A percentile compares a stretch with the other conserved stretches of the same genome.
Evolutionary conservation across 2,113 vertebrate species (phyloP).

Genomic region (Salvator merianae): DNA sequence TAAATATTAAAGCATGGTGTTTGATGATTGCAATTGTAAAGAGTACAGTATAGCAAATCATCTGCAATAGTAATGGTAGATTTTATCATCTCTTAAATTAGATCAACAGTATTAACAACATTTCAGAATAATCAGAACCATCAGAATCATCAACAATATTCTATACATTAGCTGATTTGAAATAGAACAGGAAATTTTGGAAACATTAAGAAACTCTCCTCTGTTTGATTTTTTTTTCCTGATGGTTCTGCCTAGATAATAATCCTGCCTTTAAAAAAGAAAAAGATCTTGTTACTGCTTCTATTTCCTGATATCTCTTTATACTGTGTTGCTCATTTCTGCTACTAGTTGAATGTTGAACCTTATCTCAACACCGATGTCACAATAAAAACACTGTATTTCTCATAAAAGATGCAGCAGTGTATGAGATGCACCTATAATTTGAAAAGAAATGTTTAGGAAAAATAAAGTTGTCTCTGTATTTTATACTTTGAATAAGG

Average conservation of each 20-base stretch:
- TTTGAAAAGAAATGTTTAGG: too few species aligned
- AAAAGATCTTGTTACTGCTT: too few species aligned
- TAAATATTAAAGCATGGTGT: background rate
- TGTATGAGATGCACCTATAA: too few species aligned
- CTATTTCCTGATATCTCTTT: background rate
- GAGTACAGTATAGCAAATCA: background rate
- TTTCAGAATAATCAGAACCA: background rate
- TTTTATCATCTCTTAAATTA: too few species aligned
- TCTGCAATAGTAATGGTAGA: background rate
- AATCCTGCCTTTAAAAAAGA: too few species aligned
- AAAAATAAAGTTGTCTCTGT: too few species aligned
- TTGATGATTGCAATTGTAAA: background rate
- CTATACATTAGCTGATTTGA: background rate
- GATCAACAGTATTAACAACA: background rate
- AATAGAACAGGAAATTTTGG: background rate
- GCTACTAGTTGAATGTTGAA: too few species aligned
- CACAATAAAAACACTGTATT: too few species aligned
- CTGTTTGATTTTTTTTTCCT: background rate
- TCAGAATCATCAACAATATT: background rate
- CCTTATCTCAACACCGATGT: too few species aligned
- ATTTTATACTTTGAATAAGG: too few species aligned
- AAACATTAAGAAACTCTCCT: background rate
- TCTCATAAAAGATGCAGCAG: too few species aligned
- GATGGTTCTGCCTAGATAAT: too few species aligned
- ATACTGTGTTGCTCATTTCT: background rate